Evolutionary conservation across 2,797 vertebrate species (phyloP).

Genomic region (Melanotaenia trifasciata): DNA sequence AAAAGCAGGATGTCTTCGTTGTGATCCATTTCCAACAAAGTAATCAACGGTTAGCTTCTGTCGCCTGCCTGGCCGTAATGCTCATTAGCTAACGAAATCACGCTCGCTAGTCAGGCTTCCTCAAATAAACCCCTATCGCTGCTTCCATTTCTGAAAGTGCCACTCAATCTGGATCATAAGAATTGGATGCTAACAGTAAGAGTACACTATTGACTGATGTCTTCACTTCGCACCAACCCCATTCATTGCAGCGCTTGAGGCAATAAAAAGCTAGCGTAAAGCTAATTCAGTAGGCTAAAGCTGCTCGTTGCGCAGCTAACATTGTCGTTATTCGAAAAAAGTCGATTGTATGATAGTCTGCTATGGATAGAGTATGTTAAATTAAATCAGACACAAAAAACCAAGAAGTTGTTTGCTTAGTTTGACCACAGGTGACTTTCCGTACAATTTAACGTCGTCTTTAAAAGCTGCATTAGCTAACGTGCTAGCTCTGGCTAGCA

Average conservation of each 20-base stretch:
- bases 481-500: constrained; percentile 63
- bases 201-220: constrained; percentile 38
- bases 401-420: background rate
- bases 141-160: constrained; percentile 14
- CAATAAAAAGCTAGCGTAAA: constrained; percentile 43
- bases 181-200: constrained; percentile 22
- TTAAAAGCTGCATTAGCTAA: constrained; percentile 60
- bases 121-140: constrained; percentile 9
- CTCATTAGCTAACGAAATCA: constrained; percentile 14
- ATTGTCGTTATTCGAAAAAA: constrained; percentile 16
- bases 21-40: constrained; percentile 54
- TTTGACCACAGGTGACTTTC: constrained; percentile 8
- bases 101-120: constrained; percentile 3
- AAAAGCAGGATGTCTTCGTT: constrained; percentile 34
- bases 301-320: constrained; percentile 72
- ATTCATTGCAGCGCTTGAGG: constrained; percentile 63
- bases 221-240: constrained; percentile 38
- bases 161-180: constrained; percentile 22
- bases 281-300: constrained; percentile 64
- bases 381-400: background rate
- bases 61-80: background rate
- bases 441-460: constrained; percentile 52
- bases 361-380: background rate
- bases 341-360: background rate
- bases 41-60: constrained; percentile 34